Conservation (phyloP, 2,113 vertebrate genomes). For the Peromyscus leucopus region DNA sequence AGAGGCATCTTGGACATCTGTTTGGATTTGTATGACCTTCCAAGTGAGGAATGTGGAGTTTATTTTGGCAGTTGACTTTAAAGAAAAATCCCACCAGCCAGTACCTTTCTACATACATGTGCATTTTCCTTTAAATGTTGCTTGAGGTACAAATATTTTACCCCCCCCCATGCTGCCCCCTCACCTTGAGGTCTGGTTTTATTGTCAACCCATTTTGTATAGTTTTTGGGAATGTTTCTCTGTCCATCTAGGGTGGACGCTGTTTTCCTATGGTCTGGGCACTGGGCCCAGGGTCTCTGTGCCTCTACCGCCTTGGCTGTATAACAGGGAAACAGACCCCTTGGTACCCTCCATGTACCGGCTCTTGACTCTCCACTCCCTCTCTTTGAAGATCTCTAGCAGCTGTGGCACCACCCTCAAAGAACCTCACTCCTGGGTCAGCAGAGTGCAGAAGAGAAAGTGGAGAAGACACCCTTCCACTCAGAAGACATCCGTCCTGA, state of each 20-base stretch:
- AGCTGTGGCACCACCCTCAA: slow-evolving; percentile 52
- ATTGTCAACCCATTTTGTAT: background rate
- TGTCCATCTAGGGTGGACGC: background rate
- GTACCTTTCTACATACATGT: background rate
- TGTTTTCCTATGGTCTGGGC: background rate
- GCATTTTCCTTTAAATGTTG: background rate
- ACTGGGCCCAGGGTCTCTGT: background rate
- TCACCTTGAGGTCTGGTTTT: slow-evolving; percentile 6
- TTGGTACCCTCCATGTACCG: background rate
- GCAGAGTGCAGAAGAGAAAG: slow-evolving; percentile 77
- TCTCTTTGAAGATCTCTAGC: background rate
- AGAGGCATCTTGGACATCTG: background rate
- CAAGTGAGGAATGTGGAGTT: background rate
- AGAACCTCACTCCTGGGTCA: slow-evolving; percentile 62
- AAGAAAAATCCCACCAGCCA: background rate
- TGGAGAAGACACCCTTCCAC: slow-evolving; percentile 67
- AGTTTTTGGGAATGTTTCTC: background rate
- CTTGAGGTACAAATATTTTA: background rate
- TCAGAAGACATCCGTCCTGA: slow-evolving; percentile 82
- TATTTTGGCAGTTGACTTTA: background rate
- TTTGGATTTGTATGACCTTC: background rate
- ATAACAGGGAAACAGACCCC: background rate
- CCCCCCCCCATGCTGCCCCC: background rate
- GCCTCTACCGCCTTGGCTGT: background rate
- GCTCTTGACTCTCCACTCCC: background rate